These are phyloP conservation scores for Callipepla californica DNA, from an alignment of 2,113 vertebrate genomes.

Conservation along the genomic window DNA sequence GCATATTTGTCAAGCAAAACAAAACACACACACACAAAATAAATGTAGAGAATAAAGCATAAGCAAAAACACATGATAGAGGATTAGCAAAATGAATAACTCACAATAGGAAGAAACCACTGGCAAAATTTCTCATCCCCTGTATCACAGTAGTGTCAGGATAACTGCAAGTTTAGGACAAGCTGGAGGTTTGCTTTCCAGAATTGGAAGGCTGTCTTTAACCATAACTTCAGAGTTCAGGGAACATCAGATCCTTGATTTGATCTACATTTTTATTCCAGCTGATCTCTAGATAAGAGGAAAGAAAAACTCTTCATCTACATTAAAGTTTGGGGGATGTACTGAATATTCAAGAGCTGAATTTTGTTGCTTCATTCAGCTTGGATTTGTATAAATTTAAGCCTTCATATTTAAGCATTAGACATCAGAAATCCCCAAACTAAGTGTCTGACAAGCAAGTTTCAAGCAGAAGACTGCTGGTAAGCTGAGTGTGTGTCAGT, in stretches of 20 bases:
- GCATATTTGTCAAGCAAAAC: constrained; percentile 31
- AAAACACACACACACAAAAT: constrained; percentile 1
- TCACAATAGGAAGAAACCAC: neutral
- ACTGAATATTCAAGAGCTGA: neutral
- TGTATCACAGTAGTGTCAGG: neutral
- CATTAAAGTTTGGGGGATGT: neutral
- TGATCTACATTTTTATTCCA: neutral
- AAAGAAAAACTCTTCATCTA: neutral
- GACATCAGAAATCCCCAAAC: neutral
- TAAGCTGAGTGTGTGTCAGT: neutral
- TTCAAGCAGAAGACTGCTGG: neutral
- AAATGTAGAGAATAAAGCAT: constrained; percentile 22
- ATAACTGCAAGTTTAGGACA: neutral
- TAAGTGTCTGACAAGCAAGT: neutral
- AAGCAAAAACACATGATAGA: neutral
- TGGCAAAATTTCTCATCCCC: neutral
- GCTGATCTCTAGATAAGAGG: neutral
- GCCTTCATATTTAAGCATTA: neutral
- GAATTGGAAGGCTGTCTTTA: neutral
- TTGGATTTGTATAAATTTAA: neutral
- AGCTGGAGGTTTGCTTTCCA: neutral
- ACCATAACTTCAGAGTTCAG: neutral
- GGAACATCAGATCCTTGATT: neutral
- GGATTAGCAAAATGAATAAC: neutral
- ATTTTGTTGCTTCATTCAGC: neutral